Evolutionary conservation across 2,113 vertebrate genomes (phyloP).

Genomic region (Cariama cristata): DNA sequence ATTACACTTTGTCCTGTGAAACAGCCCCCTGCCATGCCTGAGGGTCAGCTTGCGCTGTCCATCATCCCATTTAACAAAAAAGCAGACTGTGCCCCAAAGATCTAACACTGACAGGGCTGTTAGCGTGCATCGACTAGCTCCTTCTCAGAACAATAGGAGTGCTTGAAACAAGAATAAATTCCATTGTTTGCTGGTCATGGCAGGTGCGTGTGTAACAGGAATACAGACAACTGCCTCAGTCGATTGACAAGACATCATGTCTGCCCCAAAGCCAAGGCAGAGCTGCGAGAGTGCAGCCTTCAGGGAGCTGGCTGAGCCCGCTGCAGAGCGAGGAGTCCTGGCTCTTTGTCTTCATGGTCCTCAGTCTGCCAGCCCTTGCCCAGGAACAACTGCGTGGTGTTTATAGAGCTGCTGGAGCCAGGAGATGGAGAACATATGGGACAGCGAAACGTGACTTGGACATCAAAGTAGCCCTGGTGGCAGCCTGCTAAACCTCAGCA

Average conservation of each 20-base stretch:
- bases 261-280: neutral
- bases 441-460: neutral
- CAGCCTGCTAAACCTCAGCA: neutral
- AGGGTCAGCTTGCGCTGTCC: neutral
- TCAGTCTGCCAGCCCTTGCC: neutral
- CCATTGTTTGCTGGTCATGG: neutral
- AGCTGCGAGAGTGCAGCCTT: neutral
- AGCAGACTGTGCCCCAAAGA: neutral
- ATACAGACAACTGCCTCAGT: neutral
- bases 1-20: neutral
- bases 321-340: neutral
- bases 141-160: neutral
- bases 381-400: neutral
- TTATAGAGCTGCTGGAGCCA: neutral
- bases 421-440: neutral
- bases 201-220: neutral
- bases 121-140: neutral
- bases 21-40: neutral
- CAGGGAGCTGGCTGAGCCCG: neutral
- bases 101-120: neutral
- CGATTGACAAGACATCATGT: neutral
- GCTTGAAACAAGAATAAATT: neutral
- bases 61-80: neutral
- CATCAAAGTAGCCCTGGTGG: neutral
- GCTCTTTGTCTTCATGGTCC: neutral